Evolutionary conservation across 1,140 invertebrate genomes (phyloP).

Genomic region (Drosophila parvula): DNA sequence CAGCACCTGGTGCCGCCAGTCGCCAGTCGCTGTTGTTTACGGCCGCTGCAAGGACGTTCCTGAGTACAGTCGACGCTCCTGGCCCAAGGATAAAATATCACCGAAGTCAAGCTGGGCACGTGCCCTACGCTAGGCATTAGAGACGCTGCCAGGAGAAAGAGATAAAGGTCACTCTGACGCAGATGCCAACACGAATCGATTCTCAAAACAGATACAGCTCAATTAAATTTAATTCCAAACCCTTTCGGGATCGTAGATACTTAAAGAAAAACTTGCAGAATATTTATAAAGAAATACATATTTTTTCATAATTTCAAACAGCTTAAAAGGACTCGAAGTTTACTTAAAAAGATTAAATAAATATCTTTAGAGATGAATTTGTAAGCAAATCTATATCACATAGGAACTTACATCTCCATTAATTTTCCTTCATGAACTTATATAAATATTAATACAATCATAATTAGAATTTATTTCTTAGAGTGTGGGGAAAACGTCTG

Average conservation of each 20-base stretch:
- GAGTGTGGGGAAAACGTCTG: slow-evolving; percentile 42
- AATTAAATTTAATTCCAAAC: slow-evolving; percentile 44
- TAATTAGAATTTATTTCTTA: slow-evolving; percentile 2
- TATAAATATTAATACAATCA: neutral
- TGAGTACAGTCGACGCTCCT: slow-evolving; percentile 32
- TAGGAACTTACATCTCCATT: no score
- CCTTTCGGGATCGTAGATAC: slow-evolving; percentile 21
- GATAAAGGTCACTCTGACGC: slow-evolving; percentile 21
- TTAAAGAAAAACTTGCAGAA: neutral
- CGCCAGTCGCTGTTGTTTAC: slow-evolving; percentile 31
- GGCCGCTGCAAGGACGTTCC: slow-evolving; percentile 43
- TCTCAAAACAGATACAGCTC: slow-evolving; percentile 36
- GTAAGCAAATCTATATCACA: no score
- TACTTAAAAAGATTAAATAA: neutral
- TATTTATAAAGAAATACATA: no score
- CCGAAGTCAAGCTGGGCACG: slow-evolving; percentile 43
- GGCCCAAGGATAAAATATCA: slow-evolving; percentile 15
- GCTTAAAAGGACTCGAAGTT: rapidly evolving
- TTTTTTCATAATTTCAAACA: neutral
- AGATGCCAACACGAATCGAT: slow-evolving; percentile 45
- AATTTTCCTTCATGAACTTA: neutral
- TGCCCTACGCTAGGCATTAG: slow-evolving; percentile 43
- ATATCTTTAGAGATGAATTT: neutral
- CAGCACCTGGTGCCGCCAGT: slow-evolving; percentile 50
- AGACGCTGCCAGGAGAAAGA: slow-evolving; percentile 11